These are phyloP conservation scores for Metopolophium dirhodum DNA, from an alignment of 1,140 invertebrate species.

Conservation along the genomic window DNA sequence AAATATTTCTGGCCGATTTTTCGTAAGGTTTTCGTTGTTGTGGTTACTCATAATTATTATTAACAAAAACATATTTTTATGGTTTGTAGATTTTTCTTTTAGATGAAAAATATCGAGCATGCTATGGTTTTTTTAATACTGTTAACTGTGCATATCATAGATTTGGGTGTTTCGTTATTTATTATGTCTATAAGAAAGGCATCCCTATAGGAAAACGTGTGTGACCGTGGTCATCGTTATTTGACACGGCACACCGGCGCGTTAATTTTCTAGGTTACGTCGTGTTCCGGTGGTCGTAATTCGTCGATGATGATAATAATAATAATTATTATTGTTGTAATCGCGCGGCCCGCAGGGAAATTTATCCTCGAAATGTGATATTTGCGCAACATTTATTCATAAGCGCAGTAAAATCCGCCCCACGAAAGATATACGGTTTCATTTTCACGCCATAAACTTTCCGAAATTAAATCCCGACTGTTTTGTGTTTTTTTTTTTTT, in stretches of 20 bases:
- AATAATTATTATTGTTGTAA: neutral
- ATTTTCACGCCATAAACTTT: conserved; percentile 19
- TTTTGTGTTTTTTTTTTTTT: neutral
- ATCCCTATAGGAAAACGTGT: no score
- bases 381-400: neutral
- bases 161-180: no score
- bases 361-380: neutral
- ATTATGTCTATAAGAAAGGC: no score
- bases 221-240: neutral
- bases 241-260: neutral
- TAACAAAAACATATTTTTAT: no score
- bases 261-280: neutral
- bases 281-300: neutral
- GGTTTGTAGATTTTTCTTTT: no score
- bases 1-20: no score
- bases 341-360: neutral
- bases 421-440: neutral
- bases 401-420: neutral
- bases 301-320: neutral
- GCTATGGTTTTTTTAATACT: neutral
- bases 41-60: no score
- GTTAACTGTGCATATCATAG: no score
- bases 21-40: no score
- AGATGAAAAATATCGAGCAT: no score
- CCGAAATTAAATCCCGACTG: neutral